Base-by-base conservation (phyloP, 2,888 invertebrate species). In the Brenthis hecate region DNA sequence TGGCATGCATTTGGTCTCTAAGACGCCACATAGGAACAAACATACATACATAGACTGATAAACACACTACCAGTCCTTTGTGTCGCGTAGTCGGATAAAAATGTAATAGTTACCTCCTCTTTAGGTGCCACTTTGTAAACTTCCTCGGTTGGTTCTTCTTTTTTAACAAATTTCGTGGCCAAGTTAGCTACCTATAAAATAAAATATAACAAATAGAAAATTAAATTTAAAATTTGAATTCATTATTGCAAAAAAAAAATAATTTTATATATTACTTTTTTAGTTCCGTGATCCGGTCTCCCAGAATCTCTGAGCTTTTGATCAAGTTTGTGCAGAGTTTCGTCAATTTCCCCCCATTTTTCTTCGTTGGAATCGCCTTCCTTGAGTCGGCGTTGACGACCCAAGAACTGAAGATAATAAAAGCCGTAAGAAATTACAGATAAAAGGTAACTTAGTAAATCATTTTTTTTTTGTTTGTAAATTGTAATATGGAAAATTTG, bases 171-270 rank as follows among this genome's bases (percentile, higher is more conserved):
- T 75, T 89, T 91, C 11, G 83, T 97, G n/a, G 97, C 97, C 90
- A 98, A 95, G 67, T 96, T 95, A 51, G 98, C 97, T 13, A 98
- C 98, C 91, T 91, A 74, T 43, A 75, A 68, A 63, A 56, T 36
- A 56, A 16, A 60, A 43, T 32, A 62, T 19, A 19, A 32, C 16
- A 16, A 3, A 16, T 8, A 13, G 4, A 19, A 6, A 13, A 2
- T 28, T 53, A 19, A 16, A 16, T 53, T 36, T 43, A 19, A 16
- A 6, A 53, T 13, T 62, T 3, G 8, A 36, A 0, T 16, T 16
- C 1, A 58, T 23, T 32, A 5, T 3, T 8, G n/a, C 32, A 62
- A 13, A 36, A 6, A 19, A 16, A 13, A 47, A 51, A 36, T 43
- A 8, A 8, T 43, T 43, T 43, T 11, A 53, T 32, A 50, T n/a